phyloP scores from a whole-genome alignment of 2,888 invertebrate species.

The Plutella xylostella region DNA sequence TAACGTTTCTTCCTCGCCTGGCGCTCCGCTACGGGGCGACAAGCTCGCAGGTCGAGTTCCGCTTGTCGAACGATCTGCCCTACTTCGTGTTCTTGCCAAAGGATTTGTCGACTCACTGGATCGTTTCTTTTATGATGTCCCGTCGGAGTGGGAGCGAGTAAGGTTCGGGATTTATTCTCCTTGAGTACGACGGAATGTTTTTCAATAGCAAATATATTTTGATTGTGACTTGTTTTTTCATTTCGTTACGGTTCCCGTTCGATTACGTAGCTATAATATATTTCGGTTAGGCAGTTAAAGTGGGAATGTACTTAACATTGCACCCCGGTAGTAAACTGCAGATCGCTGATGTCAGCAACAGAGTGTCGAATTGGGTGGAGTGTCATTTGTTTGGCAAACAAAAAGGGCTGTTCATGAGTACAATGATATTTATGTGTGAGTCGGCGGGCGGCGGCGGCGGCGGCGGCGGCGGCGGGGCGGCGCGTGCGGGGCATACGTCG shows the following conservation, averaged over 20 bases:
- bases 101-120: slow-evolving; percentile 64
- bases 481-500: slow-evolving; percentile 57
- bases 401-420: slow-evolving; percentile 44
- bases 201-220: too few relatives aligned
- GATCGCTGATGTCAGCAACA: too few relatives aligned
- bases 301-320: too few relatives aligned
- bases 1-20: slow-evolving; percentile 21
- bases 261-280: too few relatives aligned
- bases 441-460: slow-evolving; percentile 48
- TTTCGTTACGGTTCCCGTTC: too few relatives aligned
- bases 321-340: too few relatives aligned
- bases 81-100: slow-evolving; percentile 64
- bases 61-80: slow-evolving; percentile 64
- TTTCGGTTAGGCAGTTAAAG: too few relatives aligned
- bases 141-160: slow-evolving; percentile 50
- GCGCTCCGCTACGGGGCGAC: slow-evolving; percentile 47
- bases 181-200: too few relatives aligned
- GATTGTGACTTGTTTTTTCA: too few relatives aligned
- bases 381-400: slow-evolving; percentile 43
- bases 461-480: slow-evolving; percentile 42
- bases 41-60: slow-evolving; percentile 52
- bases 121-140: slow-evolving; percentile 62
- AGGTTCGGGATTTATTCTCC: too few relatives aligned
- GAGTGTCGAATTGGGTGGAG: too few relatives aligned
- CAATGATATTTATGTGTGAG: slow-evolving; percentile 56